These are phyloP conservation scores for Orthonyx spaldingii DNA, from an alignment of 2,113 vertebrate genomes.

Conservation along the genomic window DNA sequence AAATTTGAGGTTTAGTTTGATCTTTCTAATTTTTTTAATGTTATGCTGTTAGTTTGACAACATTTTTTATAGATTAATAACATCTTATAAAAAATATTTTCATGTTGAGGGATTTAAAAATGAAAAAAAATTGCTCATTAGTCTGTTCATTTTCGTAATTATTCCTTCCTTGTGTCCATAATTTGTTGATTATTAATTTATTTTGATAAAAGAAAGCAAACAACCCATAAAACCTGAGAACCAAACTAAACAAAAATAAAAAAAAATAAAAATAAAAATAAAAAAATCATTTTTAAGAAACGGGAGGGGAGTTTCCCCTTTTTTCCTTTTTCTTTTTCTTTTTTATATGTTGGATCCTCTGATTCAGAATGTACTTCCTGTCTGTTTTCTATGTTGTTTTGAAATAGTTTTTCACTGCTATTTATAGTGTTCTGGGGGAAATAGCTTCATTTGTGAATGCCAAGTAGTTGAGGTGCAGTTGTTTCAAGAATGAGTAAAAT, in stretches of 20 bases:
- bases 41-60: background rate
- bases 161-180: background rate
- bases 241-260: background rate
- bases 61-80: background rate
- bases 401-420: background rate
- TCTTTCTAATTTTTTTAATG: background rate
- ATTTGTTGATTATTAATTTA: background rate
- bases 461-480: background rate
- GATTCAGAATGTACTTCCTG: background rate
- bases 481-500: background rate
- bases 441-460: background rate
- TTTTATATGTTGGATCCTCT: background rate
- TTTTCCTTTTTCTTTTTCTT: background rate
- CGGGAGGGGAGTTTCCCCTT: accelerated
- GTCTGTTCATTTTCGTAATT: background rate
- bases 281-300: background rate
- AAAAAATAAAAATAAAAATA: background rate
- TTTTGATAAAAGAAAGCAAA: background rate
- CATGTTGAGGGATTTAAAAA: background rate
- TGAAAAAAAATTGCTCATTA: background rate
- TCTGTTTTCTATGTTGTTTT: background rate
- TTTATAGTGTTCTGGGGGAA: background rate
- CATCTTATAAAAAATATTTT: background rate
- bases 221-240: background rate
- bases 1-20: background rate